Conservation (phyloP, 2,797 vertebrate genomes). For the Macropus fuliginosus region DNA sequence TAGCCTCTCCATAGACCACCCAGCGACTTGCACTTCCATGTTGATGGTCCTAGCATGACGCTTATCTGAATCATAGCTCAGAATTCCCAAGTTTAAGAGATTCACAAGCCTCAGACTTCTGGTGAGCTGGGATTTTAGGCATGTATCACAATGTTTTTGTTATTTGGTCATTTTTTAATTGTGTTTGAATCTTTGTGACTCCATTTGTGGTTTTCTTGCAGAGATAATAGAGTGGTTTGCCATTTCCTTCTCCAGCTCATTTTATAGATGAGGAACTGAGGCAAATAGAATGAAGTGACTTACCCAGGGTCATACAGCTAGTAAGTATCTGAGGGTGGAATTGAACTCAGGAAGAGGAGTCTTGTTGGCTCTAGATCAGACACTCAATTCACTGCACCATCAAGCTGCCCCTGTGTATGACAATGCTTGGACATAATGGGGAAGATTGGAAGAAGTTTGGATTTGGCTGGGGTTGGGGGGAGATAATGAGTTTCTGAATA, state of each 20-base stretch:
- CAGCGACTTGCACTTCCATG: background rate
- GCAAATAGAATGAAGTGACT: background rate
- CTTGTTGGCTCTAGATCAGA: background rate
- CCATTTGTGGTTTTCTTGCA: background rate
- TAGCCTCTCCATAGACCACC: background rate
- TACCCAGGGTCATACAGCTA: background rate
- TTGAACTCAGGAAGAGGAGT: background rate
- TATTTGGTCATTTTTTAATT: background rate
- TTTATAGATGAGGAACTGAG: background rate
- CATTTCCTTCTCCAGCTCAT: background rate
- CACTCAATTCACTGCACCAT: background rate
- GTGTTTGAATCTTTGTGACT: background rate
- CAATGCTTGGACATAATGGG: background rate
- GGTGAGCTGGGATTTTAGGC: background rate
- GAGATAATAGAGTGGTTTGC: background rate
- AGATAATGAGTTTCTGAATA: background rate
- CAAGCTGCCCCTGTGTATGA: background rate
- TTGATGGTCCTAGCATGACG: background rate
- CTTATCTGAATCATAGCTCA: background rate
- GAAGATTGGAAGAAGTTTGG: background rate
- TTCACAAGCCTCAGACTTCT: background rate
- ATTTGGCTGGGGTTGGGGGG: too few species aligned
- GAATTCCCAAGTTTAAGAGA: background rate
- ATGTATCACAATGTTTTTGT: background rate
- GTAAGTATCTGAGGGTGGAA: background rate